These are phyloP conservation scores for Drosophila pseudotalamancana DNA, from an alignment of 2,888 invertebrate species.

Conservation along the genomic window DNA sequence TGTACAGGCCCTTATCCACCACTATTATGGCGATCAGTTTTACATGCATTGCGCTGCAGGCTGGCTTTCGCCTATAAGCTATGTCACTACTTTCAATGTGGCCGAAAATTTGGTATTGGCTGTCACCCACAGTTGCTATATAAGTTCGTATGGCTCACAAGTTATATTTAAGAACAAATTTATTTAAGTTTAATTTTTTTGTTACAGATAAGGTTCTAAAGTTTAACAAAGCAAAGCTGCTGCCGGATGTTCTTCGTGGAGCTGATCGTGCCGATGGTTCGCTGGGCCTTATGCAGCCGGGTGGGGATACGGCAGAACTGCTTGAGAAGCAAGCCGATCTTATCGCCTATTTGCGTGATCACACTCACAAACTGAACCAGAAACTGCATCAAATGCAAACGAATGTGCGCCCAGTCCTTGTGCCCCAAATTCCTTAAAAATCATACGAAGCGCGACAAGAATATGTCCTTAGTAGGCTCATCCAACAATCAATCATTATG, in stretches of 20 bases:
- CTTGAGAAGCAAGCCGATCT: conserved; percentile 90
- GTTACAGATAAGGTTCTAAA: conserved; percentile 86
- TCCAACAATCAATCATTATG: conserved; percentile 13
- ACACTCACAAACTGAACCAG: conserved; percentile 88
- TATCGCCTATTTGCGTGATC: conserved; percentile 88
- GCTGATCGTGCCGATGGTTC: conserved; percentile 78
- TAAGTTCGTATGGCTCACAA: conserved; percentile 83
- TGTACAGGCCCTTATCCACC: conserved; percentile 86
- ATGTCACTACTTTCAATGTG: conserved; percentile 86
- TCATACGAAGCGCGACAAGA: background rate
- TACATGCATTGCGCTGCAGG: conserved; percentile 85
- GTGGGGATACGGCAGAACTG: conserved; percentile 86
- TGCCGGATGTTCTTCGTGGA: conserved; percentile 88
- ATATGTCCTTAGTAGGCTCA: conserved; percentile 29
- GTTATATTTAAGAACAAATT: background rate
- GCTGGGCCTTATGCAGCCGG: conserved; percentile 84
- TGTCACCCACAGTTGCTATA: conserved; percentile 85
- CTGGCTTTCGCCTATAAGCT: conserved; percentile 86
- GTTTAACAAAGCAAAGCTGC: conserved; percentile 86
- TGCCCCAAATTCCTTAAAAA: conserved; percentile 65
- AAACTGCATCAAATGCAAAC: conserved; percentile 87
- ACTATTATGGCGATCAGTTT: conserved; percentile 86
- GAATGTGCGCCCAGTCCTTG: conserved; percentile 82
- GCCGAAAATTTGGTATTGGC: conserved; percentile 85
- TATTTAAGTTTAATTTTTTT: background rate